Percentiles rank a stretch among this genome's conserved stretches.
These are phyloP conservation scores for Ecdyonurus torrentis DNA, from an alignment of 2,888 invertebrate species.

Conservation along the genomic window DNA sequence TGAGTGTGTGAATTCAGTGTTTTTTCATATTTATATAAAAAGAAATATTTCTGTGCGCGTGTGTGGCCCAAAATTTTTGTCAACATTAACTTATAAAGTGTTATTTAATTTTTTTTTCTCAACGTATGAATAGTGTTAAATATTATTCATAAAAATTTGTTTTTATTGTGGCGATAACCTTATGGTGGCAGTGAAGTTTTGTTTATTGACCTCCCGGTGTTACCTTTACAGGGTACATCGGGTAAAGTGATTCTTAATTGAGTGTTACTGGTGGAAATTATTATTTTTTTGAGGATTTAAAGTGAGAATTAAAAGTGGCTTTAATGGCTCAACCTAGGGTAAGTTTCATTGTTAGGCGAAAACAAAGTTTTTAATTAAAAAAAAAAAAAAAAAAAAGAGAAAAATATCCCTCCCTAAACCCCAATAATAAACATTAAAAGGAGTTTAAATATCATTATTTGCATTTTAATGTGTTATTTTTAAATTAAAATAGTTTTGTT, in stretches of 20 bases:
- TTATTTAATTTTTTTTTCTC: neutral
- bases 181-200: neutral
- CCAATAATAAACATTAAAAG: neutral
- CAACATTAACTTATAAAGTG: neutral
- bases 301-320: slow-evolving; percentile 26
- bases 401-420: neutral
- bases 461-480: neutral
- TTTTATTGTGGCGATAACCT: neutral
- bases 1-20: neutral
- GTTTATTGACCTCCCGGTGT: neutral
- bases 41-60: neutral
- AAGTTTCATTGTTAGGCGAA: slow-evolving; percentile 32
- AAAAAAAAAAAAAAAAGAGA: too few species aligned
- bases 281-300: neutral
- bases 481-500: too few species aligned
- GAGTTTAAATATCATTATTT: neutral
- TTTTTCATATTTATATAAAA: neutral
- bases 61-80: neutral
- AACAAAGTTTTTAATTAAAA: too few species aligned
- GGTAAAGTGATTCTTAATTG: neutral
- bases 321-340: slow-evolving; percentile 85
- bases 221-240: neutral
- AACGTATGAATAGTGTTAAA: neutral
- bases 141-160: neutral
- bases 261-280: neutral